Conservation (phyloP, 1,140 invertebrate species). For the Caenorhabditis latens region DNA sequence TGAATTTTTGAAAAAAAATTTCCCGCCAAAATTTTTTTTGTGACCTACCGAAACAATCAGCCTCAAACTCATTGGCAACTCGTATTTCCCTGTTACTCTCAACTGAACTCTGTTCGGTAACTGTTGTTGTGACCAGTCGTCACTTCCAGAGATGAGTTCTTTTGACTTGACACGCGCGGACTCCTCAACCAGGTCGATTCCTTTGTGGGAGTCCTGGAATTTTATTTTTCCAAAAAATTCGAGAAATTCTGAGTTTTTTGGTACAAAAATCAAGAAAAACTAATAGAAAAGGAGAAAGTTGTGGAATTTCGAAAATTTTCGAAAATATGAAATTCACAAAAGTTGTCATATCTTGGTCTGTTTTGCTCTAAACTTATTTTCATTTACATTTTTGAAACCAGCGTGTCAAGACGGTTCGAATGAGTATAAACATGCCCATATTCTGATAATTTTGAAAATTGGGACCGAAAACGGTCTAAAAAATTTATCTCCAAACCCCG, state of each 20-base stretch:
- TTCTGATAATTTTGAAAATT: background rate
- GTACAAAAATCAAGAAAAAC: no score
- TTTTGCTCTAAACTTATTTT: background rate
- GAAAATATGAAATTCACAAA: background rate
- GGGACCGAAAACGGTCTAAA: no score
- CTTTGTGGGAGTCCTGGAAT: constrained; percentile 28
- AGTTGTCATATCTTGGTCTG: no score
- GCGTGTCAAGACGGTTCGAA: background rate
- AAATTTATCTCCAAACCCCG: no score
- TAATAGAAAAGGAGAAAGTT: no score
- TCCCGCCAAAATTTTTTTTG: background rate
- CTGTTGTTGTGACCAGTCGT: constrained; percentile 9
- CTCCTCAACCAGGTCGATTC: constrained; percentile 25
- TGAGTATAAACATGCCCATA: background rate
- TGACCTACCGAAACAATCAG: constrained; percentile 13
- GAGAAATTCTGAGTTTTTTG: no score
- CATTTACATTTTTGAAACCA: background rate
- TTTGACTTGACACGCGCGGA: background rate
- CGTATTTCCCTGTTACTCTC: constrained; percentile 1
- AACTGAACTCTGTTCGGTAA: background rate
- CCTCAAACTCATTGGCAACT: constrained; percentile 2
- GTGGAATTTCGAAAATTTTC: background rate
- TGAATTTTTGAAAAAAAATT: no score
- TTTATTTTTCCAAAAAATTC: no score
- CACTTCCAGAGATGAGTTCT: constrained; percentile 27